phyloP scores from a whole-genome alignment of 1,140 invertebrate species.

The Notospermus geniculatus region DNA sequence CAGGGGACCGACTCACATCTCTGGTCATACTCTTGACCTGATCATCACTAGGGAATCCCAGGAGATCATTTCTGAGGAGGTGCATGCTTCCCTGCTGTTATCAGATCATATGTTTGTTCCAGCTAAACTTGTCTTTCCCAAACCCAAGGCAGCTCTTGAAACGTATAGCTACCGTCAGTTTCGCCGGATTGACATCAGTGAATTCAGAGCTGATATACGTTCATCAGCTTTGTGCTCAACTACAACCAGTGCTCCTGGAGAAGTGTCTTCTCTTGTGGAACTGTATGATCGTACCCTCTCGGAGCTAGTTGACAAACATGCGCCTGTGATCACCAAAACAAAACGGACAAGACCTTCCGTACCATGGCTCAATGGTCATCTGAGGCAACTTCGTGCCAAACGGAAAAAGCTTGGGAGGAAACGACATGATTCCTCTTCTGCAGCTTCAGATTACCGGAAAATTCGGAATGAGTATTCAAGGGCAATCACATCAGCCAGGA shows the following conservation, averaged over 20 bases:
- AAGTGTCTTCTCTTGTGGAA: background rate
- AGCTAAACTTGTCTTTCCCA: background rate
- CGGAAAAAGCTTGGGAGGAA: too few relatives aligned
- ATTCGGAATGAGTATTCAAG: too few relatives aligned
- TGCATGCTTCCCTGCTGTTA: background rate
- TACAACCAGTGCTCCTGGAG: background rate
- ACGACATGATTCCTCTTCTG: too few relatives aligned
- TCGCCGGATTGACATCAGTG: background rate
- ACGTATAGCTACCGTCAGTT: background rate
- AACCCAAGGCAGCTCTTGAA: background rate
- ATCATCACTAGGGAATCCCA: background rate
- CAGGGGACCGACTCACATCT: background rate
- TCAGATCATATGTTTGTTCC: slow-evolving; percentile 1
- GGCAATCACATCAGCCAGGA: too few relatives aligned
- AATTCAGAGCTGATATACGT: background rate
- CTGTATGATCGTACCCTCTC: slow-evolving; percentile 4
- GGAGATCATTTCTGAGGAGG: background rate
- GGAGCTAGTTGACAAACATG: slow-evolving; percentile 4
- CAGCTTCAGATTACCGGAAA: too few relatives aligned
- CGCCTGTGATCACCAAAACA: slow-evolving; percentile 4
- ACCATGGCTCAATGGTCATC: background rate
- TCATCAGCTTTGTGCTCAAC: background rate
- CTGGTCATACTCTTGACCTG: slow-evolving; percentile 1
- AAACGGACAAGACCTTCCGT: background rate
- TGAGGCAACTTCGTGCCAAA: too few relatives aligned